A percentile compares a stretch with the other conserved stretches of the same genome.
Evolutionary conservation across 2,797 vertebrate species (phyloP).

Genomic region (Nannoperca obscura): DNA sequence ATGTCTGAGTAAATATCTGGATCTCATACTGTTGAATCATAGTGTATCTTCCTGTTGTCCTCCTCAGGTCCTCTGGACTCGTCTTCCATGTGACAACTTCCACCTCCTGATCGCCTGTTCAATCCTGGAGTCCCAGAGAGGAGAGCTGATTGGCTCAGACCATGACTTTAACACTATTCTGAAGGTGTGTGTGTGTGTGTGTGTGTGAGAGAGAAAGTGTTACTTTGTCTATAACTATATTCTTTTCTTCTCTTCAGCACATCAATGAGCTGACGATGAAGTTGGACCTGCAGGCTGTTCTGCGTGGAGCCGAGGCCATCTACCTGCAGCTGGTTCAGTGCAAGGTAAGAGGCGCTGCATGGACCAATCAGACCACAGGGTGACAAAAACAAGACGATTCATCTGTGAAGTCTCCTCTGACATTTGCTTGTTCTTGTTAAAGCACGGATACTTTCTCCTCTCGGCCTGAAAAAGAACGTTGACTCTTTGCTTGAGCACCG

Average conservation of each 20-base stretch:
- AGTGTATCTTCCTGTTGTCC: not conserved
- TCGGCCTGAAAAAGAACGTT: not conserved
- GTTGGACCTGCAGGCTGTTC: slow-evolving; percentile 88
- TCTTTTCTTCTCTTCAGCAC: slow-evolving; percentile 81
- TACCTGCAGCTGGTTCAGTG: slow-evolving; percentile 85
- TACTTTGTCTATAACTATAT: not conserved
- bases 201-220: not conserved
- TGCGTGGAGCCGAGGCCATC: slow-evolving; percentile 87
- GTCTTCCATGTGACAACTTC: slow-evolving; percentile 90
- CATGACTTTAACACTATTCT: slow-evolving; percentile 95
- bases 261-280: slow-evolving; percentile 94
- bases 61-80: slow-evolving; percentile 90
- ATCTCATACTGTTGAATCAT: too few relatives aligned
- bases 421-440: not conserved
- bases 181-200: slow-evolving; percentile 83
- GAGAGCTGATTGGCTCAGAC: slow-evolving; percentile 90
- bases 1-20: too few relatives aligned
- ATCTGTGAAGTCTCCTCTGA: too few relatives aligned
- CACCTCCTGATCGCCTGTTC: slow-evolving; percentile 92
- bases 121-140: slow-evolving; percentile 91
- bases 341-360: slow-evolving; percentile 70
- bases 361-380: too few relatives aligned
- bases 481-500: not conserved
- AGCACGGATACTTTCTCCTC: not conserved
- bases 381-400: too few relatives aligned